These are phyloP conservation scores for Drosophila ironensis DNA, from an alignment of 1,140 invertebrate species.

Conservation along the genomic window DNA sequence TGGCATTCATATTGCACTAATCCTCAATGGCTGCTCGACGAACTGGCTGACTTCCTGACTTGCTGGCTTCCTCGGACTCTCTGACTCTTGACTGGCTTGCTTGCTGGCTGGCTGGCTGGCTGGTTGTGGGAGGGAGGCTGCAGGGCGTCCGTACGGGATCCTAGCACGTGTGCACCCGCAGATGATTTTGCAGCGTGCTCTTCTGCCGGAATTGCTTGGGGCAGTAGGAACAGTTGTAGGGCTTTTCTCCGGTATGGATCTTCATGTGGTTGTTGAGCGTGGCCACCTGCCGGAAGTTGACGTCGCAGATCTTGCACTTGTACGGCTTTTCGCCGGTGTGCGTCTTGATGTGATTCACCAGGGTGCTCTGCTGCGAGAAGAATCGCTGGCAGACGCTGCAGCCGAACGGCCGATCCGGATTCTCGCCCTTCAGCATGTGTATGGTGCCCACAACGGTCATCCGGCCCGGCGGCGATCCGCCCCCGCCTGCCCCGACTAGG, in stretches of 20 bases:
- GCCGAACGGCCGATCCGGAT: constrained; percentile 81
- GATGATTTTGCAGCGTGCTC: constrained; percentile 80
- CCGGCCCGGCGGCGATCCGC: constrained; percentile 32
- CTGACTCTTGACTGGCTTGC: no score
- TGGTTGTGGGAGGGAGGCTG: no score
- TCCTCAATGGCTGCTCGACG: constrained; percentile 65
- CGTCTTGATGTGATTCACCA: constrained; percentile 81
- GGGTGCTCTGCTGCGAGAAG: constrained; percentile 80
- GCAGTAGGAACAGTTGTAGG: constrained; percentile 81
- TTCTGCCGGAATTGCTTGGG: constrained; percentile 81
- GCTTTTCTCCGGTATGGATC: constrained; percentile 82
- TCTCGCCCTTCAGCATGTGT: constrained; percentile 70
- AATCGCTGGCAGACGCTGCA: constrained; percentile 78
- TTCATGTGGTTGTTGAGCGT: constrained; percentile 81
- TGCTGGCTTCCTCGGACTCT: constrained; percentile 6
- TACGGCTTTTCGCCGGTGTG: constrained; percentile 81
- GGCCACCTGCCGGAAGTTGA: constrained; percentile 78
- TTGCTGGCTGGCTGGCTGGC: constrained; percentile 34
- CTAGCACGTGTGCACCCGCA: constrained; percentile 79
- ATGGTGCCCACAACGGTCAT: constrained; percentile 65
- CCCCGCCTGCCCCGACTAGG: constrained; percentile 1
- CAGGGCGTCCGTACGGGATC: no score
- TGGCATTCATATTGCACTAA: constrained; percentile 70
- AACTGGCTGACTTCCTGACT: constrained; percentile 36
- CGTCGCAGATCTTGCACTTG: constrained; percentile 81